Evolutionary conservation across 2,113 vertebrate species (phyloP), one percentile per base, ranked within the genome.

Genomic region (Carollia perspicillata): DNA sequence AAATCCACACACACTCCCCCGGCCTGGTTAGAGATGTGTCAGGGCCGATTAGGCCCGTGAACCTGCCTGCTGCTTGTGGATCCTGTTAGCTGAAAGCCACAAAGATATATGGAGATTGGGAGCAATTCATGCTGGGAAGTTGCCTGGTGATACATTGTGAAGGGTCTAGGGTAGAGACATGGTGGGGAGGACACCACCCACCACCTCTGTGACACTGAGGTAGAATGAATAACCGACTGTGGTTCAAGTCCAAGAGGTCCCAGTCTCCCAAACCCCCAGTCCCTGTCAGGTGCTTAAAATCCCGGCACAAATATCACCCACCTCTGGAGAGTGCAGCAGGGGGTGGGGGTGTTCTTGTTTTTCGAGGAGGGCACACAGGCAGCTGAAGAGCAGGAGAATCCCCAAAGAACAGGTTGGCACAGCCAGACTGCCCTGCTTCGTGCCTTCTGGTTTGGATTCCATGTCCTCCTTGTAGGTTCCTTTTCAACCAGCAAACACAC

Each of bases 21-120:
- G 74, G 74, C 92, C 95, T 93, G 14, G 37, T 63, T 79, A 95
- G 94, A 94, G 81, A 89, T 47, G 30, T 44, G 1, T 44, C 51
- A 0, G 68, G 60, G 42, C 68, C 0, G 11, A 93, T 87, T 75
- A 96, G 85, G 84, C 85, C 28, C 0, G 0, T 2, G 20, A 85
- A 93, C 63, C 49, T 75, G 65, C 66, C 42, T 47, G 65, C 58
- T 86, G 6, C 63, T 69, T 1, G 0, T 0, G 7, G 47, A 14
- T 86, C 53, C 30, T 68, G 83, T 58, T 12, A 71, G 53, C 26
- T 74, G 51, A 78, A 90, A 89, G 85, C 10, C 0, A 0, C 63
- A 37, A 13, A 78, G 85, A 86, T 63, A 74, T 83, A 42, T 69
- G 74, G 83, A 92, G 87, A 78, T 33, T 0, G 0, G 84, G 89